These are phyloP conservation scores for Ceratina australensis DNA, from an alignment of 1,140 invertebrate species.

Conservation along the genomic window DNA sequence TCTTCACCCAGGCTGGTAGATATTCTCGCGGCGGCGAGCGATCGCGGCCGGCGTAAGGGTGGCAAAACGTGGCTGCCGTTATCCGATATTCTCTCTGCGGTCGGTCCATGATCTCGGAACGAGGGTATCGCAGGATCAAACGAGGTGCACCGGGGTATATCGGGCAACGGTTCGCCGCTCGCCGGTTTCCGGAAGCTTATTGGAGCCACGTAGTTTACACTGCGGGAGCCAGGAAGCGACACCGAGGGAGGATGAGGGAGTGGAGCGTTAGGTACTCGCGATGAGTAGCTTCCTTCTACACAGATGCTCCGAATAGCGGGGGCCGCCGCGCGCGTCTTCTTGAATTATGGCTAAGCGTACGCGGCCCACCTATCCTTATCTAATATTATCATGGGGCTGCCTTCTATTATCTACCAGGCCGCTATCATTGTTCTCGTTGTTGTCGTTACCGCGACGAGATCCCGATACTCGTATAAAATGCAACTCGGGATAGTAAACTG, in stretches of 20 bases:
- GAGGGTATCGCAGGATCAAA: slow-evolving; percentile 61
- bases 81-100: slow-evolving; percentile 65
- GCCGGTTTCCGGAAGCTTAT: slow-evolving; percentile 61
- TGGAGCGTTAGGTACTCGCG: not conserved
- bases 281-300: slow-evolving; percentile 25
- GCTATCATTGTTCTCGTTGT: not conserved
- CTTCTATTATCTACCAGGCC: no score
- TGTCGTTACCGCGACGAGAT: not conserved
- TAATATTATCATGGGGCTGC: slow-evolving; percentile 8
- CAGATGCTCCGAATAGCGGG: slow-evolving; percentile 28
- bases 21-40: slow-evolving; percentile 23
- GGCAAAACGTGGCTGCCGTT: slow-evolving; percentile 58
- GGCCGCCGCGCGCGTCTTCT: slow-evolving; percentile 12
- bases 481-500: no score
- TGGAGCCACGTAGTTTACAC: slow-evolving; percentile 59
- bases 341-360: slow-evolving; percentile 31
- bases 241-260: slow-evolving; percentile 4
- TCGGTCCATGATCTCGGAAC: slow-evolving; percentile 58
- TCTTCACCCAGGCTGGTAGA: slow-evolving; percentile 20
- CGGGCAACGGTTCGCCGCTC: slow-evolving; percentile 47
- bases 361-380: not conserved
- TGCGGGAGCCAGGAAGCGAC: slow-evolving; percentile 29
- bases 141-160: slow-evolving; percentile 52
- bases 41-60: slow-evolving; percentile 32
- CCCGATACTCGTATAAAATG: not conserved